Percentiles rank a stretch among this genome's conserved stretches.
phyloP scores from a whole-genome alignment of 2,888 invertebrate species.

The Scrobipalpa costella region DNA sequence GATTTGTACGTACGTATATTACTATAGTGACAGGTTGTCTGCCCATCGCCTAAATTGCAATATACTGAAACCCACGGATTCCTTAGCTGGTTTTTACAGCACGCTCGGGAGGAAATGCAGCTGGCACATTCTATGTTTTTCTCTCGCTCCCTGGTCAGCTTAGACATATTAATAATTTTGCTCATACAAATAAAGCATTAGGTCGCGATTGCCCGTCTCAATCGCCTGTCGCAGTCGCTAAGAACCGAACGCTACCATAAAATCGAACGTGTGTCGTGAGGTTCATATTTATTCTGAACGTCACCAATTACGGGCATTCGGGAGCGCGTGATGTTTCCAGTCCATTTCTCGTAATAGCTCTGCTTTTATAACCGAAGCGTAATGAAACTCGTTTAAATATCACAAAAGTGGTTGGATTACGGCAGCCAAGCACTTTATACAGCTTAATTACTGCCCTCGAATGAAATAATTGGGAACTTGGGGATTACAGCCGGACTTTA shows the following conservation, averaged over 20 bases:
- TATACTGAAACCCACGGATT: too few relatives aligned
- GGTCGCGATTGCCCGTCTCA: too few relatives aligned
- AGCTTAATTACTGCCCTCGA: constrained; percentile 76
- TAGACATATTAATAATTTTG: too few relatives aligned
- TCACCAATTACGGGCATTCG: constrained; percentile 71
- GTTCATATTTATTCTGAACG: constrained; percentile 54
- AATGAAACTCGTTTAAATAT: constrained; percentile 79
- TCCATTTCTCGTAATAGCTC: constrained; percentile 75
- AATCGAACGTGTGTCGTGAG: constrained; percentile 47
- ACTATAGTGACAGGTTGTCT: too few relatives aligned
- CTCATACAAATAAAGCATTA: too few relatives aligned
- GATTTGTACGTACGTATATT: too few relatives aligned
- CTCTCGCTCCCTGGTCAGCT: too few relatives aligned
- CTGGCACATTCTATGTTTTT: too few relatives aligned
- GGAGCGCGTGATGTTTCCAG: constrained; percentile 75
- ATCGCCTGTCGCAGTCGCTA: too few relatives aligned
- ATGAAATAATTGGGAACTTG: constrained; percentile 78
- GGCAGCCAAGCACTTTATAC: constrained; percentile 72
- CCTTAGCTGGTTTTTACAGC: too few relatives aligned
- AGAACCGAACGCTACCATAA: constrained; percentile 23
- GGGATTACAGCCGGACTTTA: constrained; percentile 68
- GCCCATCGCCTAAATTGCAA: too few relatives aligned
- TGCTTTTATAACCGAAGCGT: constrained; percentile 76
- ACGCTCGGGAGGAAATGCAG: too few relatives aligned
- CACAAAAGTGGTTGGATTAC: constrained; percentile 78